phyloP scores from a whole-genome alignment of 1,140 invertebrate species.

The Euglossa dilemma region DNA sequence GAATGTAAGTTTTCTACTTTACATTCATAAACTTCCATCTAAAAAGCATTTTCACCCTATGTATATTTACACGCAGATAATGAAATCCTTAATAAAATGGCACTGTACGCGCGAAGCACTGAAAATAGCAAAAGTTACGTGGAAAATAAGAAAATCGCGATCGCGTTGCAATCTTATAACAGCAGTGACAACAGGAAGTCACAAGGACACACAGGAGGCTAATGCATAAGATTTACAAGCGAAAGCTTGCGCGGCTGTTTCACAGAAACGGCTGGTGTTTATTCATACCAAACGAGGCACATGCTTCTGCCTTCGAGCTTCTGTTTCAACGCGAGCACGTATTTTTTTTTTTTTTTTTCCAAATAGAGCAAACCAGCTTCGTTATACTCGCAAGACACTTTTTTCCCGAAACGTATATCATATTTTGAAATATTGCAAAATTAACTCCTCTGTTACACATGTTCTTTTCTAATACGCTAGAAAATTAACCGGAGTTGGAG shows the following conservation, averaged over 20 bases:
- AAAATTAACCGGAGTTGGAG: background rate
- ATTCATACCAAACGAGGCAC: constrained; percentile 26
- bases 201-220: background rate
- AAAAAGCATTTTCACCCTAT: background rate
- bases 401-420: no score
- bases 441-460: background rate
- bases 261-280: constrained; percentile 9
- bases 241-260: constrained; percentile 5
- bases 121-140: background rate
- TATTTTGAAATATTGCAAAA: no score
- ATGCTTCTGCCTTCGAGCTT: constrained; percentile 6
- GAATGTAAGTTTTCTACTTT: background rate
- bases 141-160: constrained; percentile 1
- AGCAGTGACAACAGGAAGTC: background rate
- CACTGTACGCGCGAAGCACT: background rate
- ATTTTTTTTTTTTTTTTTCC: background rate
- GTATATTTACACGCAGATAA: background rate
- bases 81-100: background rate
- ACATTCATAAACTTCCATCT: background rate
- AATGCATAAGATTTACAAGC: constrained; percentile 51
- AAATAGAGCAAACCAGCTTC: background rate
- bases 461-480: background rate
- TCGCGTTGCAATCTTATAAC: background rate
- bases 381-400: background rate
- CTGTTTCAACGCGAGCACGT: constrained; percentile 9